Evolutionary conservation across 2,888 invertebrate species (phyloP).

Genomic region (Drosophila melanosoma): DNA sequence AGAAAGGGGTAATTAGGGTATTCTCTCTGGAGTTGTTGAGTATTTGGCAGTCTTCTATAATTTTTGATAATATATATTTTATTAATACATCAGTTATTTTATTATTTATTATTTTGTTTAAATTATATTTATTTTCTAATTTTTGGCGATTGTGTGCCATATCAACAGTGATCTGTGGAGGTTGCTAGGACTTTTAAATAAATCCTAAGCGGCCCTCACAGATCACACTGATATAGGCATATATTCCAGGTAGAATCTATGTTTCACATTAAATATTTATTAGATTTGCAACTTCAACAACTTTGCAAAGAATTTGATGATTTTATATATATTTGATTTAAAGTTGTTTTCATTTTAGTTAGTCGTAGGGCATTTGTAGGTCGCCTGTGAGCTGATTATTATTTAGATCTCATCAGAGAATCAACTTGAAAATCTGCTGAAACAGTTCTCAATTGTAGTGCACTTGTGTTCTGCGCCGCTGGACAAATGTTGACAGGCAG

Average conservation of each 20-base stretch:
- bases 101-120: not conserved
- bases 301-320: not conserved
- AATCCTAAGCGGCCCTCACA: slow-evolving; percentile 47
- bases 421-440: slow-evolving; percentile 41
- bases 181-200: slow-evolving; percentile 49
- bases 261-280: not conserved
- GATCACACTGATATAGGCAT: slow-evolving; percentile 35
- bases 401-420: slow-evolving; percentile 11
- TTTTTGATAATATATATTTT: not conserved
- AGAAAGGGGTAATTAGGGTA: too few species aligned
- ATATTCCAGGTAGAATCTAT: not conserved
- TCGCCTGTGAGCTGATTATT: slow-evolving; percentile 2
- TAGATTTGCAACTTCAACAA: not conserved
- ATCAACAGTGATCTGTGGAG: slow-evolving; percentile 37
- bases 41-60: not conserved
- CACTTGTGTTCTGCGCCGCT: slow-evolving; percentile 64
- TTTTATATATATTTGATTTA: not conserved
- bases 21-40: not conserved
- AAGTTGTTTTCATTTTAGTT: not conserved
- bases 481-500: slow-evolving; percentile 56
- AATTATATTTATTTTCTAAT: not conserved
- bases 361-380: slow-evolving; percentile 9
- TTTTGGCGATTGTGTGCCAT: slow-evolving; percentile 11
- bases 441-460: slow-evolving; percentile 61
- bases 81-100: not conserved